phyloP scores from a whole-genome alignment of 2,888 invertebrate genomes.

The Papilio demoleus region DNA sequence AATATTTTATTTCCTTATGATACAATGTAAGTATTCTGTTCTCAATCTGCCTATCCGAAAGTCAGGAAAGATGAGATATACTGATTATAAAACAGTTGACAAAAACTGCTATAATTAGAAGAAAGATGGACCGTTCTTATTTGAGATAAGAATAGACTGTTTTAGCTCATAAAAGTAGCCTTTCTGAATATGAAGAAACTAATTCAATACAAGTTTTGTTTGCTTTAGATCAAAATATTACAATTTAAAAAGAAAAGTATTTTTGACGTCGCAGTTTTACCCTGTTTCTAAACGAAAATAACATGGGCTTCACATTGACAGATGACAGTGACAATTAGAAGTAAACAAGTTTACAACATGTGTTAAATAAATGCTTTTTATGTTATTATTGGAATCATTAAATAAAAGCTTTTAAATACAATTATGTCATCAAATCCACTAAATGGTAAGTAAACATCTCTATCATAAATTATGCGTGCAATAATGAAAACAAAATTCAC shows the following conservation, averaged over 20 bases:
- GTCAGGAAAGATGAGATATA: not conserved
- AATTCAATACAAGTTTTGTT: not conserved
- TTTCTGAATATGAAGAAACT: not conserved
- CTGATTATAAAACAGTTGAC: not conserved
- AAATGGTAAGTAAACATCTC: constrained; percentile 59
- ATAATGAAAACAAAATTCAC: constrained; percentile 34
- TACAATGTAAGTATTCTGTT: not conserved
- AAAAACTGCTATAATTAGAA: not conserved
- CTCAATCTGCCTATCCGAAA: not conserved
- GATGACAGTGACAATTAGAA: not conserved
- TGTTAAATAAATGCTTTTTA: constrained; percentile 3
- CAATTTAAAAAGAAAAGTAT: not conserved
- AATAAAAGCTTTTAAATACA: constrained; percentile 20
- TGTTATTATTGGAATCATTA: not conserved
- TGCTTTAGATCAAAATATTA: not conserved
- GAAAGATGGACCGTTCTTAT: not conserved
- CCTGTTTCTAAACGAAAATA: not conserved
- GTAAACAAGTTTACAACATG: not conserved
- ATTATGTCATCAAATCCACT: constrained; percentile 71
- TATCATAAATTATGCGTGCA: not conserved
- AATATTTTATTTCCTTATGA: not conserved
- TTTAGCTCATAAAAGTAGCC: not conserved
- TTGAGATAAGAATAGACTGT: not conserved
- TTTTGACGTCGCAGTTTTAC: not conserved
- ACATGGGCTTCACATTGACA: not conserved